Percentiles rank a stretch among this genome's conserved stretches.
Evolutionary conservation across 23 tunicate species (phyloP).

Genomic region (Phallusia fumigata): DNA sequence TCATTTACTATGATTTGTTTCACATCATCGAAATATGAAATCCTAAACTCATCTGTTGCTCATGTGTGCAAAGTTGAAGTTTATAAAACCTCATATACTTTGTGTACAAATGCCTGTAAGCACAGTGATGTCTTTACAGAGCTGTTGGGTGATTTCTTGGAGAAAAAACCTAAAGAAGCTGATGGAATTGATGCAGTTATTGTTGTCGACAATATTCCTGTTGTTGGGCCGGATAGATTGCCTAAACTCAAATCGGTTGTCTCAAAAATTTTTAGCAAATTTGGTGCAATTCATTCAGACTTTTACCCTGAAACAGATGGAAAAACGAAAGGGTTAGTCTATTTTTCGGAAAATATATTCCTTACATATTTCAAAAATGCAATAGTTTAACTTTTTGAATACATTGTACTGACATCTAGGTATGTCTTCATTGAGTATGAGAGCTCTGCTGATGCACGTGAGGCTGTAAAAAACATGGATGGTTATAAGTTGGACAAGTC

Average conservation of each 20-base stretch:
- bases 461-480: conserved; percentile 64
- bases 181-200: conserved; percentile 93
- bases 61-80: too few relatives aligned
- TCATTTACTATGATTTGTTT: too few relatives aligned
- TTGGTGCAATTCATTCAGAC: conserved; percentile 71
- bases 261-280: conserved; percentile 72
- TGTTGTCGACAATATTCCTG: conserved; percentile 84
- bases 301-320: conserved; percentile 69
- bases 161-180: conserved; percentile 87
- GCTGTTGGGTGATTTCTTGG: conserved; percentile 65
- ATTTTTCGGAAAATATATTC: too few relatives aligned
- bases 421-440: conserved; percentile 84
- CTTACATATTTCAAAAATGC: not conserved
- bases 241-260: conserved; percentile 64
- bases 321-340: conserved; percentile 71
- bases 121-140: conserved; percentile 41
- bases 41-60: too few relatives aligned
- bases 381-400: not conserved
- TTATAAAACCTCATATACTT: too few relatives aligned
- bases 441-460: conserved; percentile 41
- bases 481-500: conserved; percentile 84
- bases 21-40: too few relatives aligned
- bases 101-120: too few relatives aligned
- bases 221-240: conserved; percentile 65
- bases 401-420: conserved; percentile 30